Percentiles rank a stretch among this genome's conserved stretches.
Conservation (phyloP, 2,113 vertebrate genomes). For the Bettongia penicillata region DNA sequence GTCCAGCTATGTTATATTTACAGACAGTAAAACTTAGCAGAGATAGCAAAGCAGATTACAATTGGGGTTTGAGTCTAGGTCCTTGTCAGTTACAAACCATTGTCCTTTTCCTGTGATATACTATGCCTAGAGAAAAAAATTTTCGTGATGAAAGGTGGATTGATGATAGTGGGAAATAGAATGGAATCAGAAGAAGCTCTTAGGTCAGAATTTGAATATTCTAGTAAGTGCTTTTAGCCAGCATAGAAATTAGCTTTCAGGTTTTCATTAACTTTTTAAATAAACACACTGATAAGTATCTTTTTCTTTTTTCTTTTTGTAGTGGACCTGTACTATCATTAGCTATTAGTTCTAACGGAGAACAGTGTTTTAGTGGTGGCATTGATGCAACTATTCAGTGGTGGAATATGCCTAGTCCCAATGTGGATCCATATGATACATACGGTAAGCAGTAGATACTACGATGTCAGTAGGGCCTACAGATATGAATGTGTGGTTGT, state of each 20-base stretch:
- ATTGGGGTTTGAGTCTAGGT: not conserved
- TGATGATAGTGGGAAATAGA: not conserved
- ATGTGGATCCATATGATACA: conserved; percentile 97
- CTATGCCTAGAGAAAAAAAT: not conserved
- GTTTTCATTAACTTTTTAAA: conserved; percentile 37
- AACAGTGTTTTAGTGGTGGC: conserved; percentile 98
- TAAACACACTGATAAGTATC: conserved; percentile 39
- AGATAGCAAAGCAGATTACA: not conserved
- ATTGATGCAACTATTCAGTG: conserved; percentile 97
- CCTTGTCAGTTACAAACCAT: not conserved
- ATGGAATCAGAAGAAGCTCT: not conserved
- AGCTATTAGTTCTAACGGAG: conserved; percentile 94
- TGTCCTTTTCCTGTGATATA: not conserved
- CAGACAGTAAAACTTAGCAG: not conserved
- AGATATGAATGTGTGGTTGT: not conserved
- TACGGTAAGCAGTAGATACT: conserved; percentile 87
- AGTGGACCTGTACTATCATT: conserved; percentile 96
- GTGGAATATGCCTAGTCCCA: conserved; percentile 98
- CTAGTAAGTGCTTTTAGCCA: conserved; percentile 49
- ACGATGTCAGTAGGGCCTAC: not conserved
- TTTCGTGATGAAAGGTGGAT: not conserved
- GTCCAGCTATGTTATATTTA: not conserved
- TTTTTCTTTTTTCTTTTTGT: conserved; percentile 56
- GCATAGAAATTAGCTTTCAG: conserved; percentile 23
- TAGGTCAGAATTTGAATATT: conserved; percentile 33